Base-by-base conservation (phyloP, 2,888 invertebrate genomes). In the Pollenia labialis region DNA sequence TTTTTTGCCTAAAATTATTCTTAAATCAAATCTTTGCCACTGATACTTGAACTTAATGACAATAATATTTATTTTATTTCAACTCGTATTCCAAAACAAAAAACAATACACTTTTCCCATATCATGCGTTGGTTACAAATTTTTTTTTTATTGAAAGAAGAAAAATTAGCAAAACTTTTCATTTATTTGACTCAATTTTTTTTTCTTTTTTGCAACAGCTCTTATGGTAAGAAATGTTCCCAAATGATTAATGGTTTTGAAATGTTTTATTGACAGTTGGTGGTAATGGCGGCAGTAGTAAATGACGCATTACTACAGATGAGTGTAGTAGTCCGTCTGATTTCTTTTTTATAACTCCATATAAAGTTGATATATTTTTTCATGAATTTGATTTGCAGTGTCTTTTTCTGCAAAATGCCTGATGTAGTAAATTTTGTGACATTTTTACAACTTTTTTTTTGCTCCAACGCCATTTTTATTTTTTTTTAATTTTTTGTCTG, bases 231-330 rank as follows among this genome's bases (percentile, higher is more conserved):
- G n/a, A 74, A 62, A 18, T 60, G 12, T 23, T 40, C n/a, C 14
- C 8, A 58, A 82, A 79, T 85, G 85, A 85, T 85, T 82, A 72
- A 82, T 85, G 77, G 69, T 44, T 32, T 42, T 46, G 54, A 18
- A 64, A 8, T 46, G 48, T 66, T 64, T 44, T 64, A 85, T 82
- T 85, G 79, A 75, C 85, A 75, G 44, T 79, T 74, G 54, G 46
- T 52, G 66, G 68, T 60, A 62, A 82, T 56, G 23, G 18, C 44
- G 42, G 44, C n/a, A 56, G 14, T 14, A 48, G 11, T 56, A 71
- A 56, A 56, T 71, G 56, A 44, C 71, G 66, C 66, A 68, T 48
- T 48, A 3, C 8, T 32, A 48, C n/a, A 40, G 0, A 32, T 6
- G 4, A 32, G 6, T 32, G 32, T 32, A 32, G 32, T 32, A 32